These are phyloP conservation scores for Cheiracanthium punctorium DNA, from an alignment of 2,888 invertebrate genomes.

Conservation along the genomic window DNA sequence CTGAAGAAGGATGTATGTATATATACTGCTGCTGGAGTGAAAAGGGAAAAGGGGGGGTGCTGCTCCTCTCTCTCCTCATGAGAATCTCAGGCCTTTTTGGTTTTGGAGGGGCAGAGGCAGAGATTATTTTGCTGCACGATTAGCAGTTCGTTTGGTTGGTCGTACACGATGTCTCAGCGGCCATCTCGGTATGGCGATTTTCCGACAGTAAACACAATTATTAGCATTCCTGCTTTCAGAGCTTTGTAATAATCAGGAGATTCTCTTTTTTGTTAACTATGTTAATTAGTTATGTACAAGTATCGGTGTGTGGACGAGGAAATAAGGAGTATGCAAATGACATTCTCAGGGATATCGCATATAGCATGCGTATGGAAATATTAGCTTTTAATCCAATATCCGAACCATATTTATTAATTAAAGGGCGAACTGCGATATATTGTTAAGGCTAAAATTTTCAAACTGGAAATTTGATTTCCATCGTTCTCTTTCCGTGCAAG, in stretches of 20 bases:
- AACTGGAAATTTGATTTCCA: too few species aligned
- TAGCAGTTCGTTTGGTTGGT: conserved; percentile 32
- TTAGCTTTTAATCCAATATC: too few species aligned
- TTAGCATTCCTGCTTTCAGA: background rate
- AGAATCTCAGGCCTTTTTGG: conserved; percentile 12
- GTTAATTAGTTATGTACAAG: too few species aligned
- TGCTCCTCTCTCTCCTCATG: background rate
- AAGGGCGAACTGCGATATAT: too few species aligned
- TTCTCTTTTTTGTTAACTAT: background rate
- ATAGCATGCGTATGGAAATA: too few species aligned
- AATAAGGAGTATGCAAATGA: too few species aligned
- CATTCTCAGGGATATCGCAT: too few species aligned
- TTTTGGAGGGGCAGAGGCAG: conserved; percentile 7
- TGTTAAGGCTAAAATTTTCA: too few species aligned
- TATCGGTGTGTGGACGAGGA: too few species aligned
- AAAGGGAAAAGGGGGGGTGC: conserved; percentile 1
- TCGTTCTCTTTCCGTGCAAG: too few species aligned
- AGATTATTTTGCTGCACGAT: conserved; percentile 64
- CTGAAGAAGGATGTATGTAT: background rate
- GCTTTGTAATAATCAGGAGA: background rate
- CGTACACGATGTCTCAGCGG: conserved; percentile 3
- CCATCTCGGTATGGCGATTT: background rate
- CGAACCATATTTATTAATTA: too few species aligned
- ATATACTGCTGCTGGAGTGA: conserved; percentile 1
- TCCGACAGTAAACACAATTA: background rate